phyloP scores from a whole-genome alignment of 2,113 vertebrate genomes.

The Vimba vimba region DNA sequence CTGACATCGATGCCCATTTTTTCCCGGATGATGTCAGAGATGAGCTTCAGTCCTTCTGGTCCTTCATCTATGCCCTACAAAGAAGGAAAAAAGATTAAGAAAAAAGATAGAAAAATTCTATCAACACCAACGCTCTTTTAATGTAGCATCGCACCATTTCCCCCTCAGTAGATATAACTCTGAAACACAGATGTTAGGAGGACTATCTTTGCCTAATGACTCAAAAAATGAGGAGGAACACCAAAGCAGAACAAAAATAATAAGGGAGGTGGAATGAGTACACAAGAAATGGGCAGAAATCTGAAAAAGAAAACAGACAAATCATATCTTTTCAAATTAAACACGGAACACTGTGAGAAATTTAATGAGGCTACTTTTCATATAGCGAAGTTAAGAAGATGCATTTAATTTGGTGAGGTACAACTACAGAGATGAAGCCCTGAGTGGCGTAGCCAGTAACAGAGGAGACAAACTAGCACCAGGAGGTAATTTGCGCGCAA shows the following conservation, averaged over 20 bases:
- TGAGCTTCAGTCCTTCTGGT: slow-evolving; percentile 87
- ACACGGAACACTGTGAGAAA: not conserved
- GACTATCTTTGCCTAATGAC: slow-evolving; percentile 40
- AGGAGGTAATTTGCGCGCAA: slow-evolving; percentile 32
- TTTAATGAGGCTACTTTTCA: not conserved
- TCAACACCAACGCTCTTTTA: slow-evolving; percentile 11
- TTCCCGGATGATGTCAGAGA: slow-evolving; percentile 92
- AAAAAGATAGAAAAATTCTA: not conserved
- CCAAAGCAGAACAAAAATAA: slow-evolving; percentile 23
- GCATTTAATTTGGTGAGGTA: slow-evolving; percentile 4
- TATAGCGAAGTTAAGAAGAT: slow-evolving; percentile 1
- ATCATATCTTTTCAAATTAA: not conserved
- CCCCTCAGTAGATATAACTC: slow-evolving; percentile 13
- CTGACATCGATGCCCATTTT: slow-evolving; percentile 93
- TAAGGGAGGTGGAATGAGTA: slow-evolving; percentile 11
- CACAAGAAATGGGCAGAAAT: slow-evolving; percentile 5
- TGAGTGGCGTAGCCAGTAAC: not conserved
- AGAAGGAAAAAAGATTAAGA: not conserved
- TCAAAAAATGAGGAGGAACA: slow-evolving; percentile 40
- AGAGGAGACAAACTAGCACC: slow-evolving; percentile 3
- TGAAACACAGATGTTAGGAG: slow-evolving; percentile 36
- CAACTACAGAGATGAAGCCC: slow-evolving; percentile 10
- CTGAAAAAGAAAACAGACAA: not conserved
- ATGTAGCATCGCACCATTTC: slow-evolving; percentile 18
- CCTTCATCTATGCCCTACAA: slow-evolving; percentile 89